Percentiles rank a stretch among this genome's conserved stretches.
phyloP scores from a whole-genome alignment of 2,113 vertebrate genomes.

The Toxostoma redivivum region DNA sequence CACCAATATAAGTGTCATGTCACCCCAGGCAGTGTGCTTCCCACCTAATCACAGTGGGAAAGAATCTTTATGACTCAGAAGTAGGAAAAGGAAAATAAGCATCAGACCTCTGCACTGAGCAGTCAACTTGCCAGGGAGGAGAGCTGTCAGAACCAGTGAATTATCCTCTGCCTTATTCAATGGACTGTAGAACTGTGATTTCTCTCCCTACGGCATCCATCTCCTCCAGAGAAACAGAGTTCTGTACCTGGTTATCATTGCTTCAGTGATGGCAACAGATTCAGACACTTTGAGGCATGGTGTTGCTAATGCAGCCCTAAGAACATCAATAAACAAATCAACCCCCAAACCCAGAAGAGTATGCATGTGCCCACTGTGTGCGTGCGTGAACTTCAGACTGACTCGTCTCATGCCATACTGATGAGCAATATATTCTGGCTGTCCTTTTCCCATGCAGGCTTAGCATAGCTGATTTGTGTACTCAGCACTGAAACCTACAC shows the following conservation, averaged over 20 bases:
- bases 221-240: neutral
- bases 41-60: neutral
- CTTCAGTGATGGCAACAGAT: neutral
- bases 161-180: neutral
- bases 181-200: neutral
- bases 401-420: slow-evolving; percentile 7
- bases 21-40: neutral
- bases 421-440: slow-evolving; percentile 31
- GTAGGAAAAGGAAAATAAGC: neutral
- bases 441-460: slow-evolving; percentile 34
- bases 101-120: neutral
- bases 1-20: neutral
- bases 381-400: neutral
- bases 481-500: slow-evolving; percentile 48
- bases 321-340: neutral
- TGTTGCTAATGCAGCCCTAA: neutral
- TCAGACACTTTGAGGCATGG: neutral
- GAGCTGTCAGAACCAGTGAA: neutral
- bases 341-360: neutral
- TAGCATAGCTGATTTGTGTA: slow-evolving; percentile 35
- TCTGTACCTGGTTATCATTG: neutral
- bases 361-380: neutral
- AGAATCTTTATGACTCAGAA: neutral
- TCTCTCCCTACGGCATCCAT: neutral
- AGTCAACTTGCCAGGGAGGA: neutral